Evolutionary conservation across 2,113 vertebrate genomes (phyloP).

Genomic region (Hyla sarda): DNA sequence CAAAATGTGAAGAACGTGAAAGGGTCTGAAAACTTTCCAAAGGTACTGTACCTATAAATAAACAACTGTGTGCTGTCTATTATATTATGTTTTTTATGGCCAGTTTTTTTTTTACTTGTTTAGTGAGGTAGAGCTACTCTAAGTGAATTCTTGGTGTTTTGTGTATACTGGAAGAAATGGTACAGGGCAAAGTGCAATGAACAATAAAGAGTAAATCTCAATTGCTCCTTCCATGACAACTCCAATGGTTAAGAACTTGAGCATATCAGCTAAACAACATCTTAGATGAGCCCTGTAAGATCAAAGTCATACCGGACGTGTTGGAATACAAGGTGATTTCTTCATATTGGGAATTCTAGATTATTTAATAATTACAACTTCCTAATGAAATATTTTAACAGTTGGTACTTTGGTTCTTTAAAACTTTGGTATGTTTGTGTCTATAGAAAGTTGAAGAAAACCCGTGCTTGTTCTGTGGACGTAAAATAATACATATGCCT

Average conservation of each 20-base stretch:
- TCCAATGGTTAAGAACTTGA: neutral
- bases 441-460: neutral
- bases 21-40: no score
- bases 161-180: neutral
- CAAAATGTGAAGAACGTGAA: no score
- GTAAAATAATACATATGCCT: slow-evolving; percentile 5
- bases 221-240: neutral
- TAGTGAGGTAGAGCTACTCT: neutral
- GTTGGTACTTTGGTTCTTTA: neutral
- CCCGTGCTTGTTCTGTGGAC: neutral
- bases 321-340: neutral
- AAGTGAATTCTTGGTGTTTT: neutral
- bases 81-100: no score
- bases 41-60: neutral
- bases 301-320: neutral
- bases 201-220: neutral
- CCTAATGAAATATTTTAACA: neutral
- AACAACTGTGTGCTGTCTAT: neutral
- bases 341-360: neutral
- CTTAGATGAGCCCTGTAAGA: neutral
- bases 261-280: neutral
- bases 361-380: neutral
- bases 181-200: neutral
- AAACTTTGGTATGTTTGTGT: neutral
- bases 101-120: neutral